These are phyloP conservation scores for Antennarius striatus DNA, from an alignment of 2,113 vertebrate genomes.

Conservation along the genomic window DNA sequence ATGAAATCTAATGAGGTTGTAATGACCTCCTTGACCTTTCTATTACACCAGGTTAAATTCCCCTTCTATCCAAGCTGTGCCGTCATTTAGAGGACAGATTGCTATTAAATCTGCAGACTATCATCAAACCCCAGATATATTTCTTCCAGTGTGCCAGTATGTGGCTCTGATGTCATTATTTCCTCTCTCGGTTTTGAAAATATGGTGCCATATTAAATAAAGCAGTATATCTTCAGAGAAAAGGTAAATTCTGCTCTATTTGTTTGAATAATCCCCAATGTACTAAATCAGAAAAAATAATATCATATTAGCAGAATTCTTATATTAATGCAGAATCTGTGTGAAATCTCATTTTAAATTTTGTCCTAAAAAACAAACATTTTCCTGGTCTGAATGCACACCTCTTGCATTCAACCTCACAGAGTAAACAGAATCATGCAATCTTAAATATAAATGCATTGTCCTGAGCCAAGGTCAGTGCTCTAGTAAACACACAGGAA, in stretches of 20 bases:
- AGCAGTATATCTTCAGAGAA: too few relatives aligned
- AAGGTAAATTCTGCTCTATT: too few relatives aligned
- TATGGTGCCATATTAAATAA: too few relatives aligned
- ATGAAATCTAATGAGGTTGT: constrained; percentile 1
- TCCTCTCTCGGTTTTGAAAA: neutral
- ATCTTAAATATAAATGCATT: constrained; percentile 38
- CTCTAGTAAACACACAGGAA: neutral
- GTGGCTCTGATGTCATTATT: too few relatives aligned
- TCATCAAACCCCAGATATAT: neutral
- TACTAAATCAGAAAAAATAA: too few relatives aligned
- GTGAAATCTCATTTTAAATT: neutral
- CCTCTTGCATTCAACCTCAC: constrained; percentile 16
- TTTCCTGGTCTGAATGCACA: neutral
- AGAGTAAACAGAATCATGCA: constrained; percentile 20
- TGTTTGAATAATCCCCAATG: too few relatives aligned
- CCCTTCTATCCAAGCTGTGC: neutral
- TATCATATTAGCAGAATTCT: too few relatives aligned
- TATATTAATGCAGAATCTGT: too few relatives aligned
- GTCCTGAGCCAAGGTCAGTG: constrained; percentile 42
- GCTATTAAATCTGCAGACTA: neutral
- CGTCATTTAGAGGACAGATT: neutral
- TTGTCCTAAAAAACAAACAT: neutral
- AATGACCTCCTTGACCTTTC: neutral
- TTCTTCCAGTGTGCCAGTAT: neutral
- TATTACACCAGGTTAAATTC: neutral